Base-by-base conservation (phyloP, 2,797 vertebrate species). In the Clarias laeviceps region DNA sequence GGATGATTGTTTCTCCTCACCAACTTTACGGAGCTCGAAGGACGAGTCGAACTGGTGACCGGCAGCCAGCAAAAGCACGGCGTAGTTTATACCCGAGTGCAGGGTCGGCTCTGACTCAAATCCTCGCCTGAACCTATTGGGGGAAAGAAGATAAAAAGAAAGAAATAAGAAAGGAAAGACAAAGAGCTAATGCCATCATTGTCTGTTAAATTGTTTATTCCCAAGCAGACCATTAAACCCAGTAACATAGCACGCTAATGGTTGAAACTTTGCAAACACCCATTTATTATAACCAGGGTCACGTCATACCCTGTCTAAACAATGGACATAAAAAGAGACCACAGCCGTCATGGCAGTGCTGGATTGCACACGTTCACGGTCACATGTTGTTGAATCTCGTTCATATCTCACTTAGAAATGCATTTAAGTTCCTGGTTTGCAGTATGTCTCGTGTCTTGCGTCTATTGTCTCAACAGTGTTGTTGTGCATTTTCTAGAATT, bases 1-100 rank as follows among this genome's bases (percentile, higher is more conserved):
- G 56, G 9, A 18, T 5, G 62, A 18, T 0, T 77, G 11, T 83
- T 29, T 82, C 80, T 89, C 95, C 95, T 95, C 96, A 99, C 98
- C 98, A 88, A 99, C 97, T 99, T 99, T 99, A 82, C 98, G 97
- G 69, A 99, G 97, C 93, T 99, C 98, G 86, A 99, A 98, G 15
- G 98, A 99, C 29, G 96, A 94, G 91, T 99, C 98, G 90, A 99
- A 99, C 93, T 97, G 96, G 90, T 99, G 97, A 86, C 98, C 98
- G 54, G 97, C 96, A 54, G 98, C 97, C 94, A 99, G 92, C 72
- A 99, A 96, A 0, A 99, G 96, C 54, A 99, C 97, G 0, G 98
- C 98, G 40, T 98, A 99, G 94, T 98, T 98, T 93, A 99, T 99
- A 82, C 98, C 98, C 34, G 98, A 98, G 92, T 98, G 98, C 83